phyloP scores from a whole-genome alignment of 1,140 invertebrate species.

The Cylas formicarius region DNA sequence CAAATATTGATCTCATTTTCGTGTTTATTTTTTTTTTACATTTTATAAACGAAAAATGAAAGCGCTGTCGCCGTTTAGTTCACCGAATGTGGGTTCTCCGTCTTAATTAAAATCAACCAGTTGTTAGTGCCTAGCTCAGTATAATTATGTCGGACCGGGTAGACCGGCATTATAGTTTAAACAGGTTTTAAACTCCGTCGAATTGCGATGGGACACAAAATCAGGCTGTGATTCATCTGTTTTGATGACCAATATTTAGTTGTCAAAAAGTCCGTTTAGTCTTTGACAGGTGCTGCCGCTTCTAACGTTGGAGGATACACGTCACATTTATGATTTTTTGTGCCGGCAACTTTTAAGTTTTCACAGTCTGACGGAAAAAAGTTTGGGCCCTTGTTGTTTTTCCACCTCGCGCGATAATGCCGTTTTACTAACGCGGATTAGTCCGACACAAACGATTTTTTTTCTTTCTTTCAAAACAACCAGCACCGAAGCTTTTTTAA shows the following conservation, averaged over 20 bases:
- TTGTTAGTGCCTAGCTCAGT: conserved; percentile 42
- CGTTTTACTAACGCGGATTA: neutral
- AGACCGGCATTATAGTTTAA: conserved; percentile 27
- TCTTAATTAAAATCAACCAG: conserved; percentile 33
- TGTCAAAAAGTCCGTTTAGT: conserved; percentile 38
- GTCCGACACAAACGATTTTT: neutral
- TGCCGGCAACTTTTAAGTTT: conserved; percentile 5
- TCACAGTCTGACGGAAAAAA: conserved; percentile 14
- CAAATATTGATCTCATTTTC: conserved; percentile 41
- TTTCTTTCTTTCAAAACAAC: conserved; percentile 4
- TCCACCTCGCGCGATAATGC: too few relatives aligned
- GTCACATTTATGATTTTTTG: conserved; percentile 3
- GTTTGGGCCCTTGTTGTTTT: conserved; percentile 7
- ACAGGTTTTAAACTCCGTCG: conserved; percentile 29
- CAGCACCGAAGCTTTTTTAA: conserved; percentile 5
- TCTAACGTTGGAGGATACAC: conserved; percentile 16
- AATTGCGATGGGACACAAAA: conserved; percentile 37
- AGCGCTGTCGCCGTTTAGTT: conserved; percentile 24
- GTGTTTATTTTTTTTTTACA: conserved; percentile 37
- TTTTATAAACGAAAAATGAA: conserved; percentile 29
- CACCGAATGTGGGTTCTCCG: too few relatives aligned
- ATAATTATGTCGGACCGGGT: conserved; percentile 27
- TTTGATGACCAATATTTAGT: conserved; percentile 42
- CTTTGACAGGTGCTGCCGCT: conserved; percentile 27
- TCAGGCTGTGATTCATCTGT: conserved; percentile 44